Base-by-base conservation (phyloP, 2,113 vertebrate species). In the Hemiprocne comata region DNA sequence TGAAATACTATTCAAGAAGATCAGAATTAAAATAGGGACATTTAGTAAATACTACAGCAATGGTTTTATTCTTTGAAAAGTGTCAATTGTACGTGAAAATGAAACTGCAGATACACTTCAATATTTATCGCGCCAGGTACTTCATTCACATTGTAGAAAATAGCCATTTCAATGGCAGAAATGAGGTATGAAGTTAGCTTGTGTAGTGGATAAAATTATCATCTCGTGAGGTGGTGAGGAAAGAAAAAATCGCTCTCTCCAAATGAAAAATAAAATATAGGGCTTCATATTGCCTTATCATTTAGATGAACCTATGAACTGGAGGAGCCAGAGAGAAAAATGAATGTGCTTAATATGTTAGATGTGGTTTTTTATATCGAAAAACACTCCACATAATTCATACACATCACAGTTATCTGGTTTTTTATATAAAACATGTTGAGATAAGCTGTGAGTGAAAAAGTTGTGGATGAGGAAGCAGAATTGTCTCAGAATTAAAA, bases 41-140 rank as follows among this genome's bases (percentile, higher is more conserved):
- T 78, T 94, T 95, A 91, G 97, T 98, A 98, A 98, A 98, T 97
- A 97, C 88, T 79, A 53, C 48, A 94, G 91, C 86, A 89, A 97
- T 91, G 90, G 86, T 95, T 97, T 96, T 97, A 97, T 94, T 82
- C 74, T 77, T 84, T 94, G 82, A 93, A 96, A 94, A 97, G 87
- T 75, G 87, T 95, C 91, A 90, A 95, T 96, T 97, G 95, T 95
- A 97, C 90, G 94, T 87, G 94, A 96, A 97, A 96, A 95, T 93
- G 94, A 97, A 97, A 96, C 95, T 93, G 92, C 74, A 95, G 92
- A 95, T 90, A 85, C 50, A 86, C 87, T 84, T 95, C 95, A 89
- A 96, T 97, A 97, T 97, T 98, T 98, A 97, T 97, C 96, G 18
- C 79, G 19, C 96, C 92, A 95, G 94, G 96, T 77, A 91, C 89